Base-by-base conservation (phyloP, 2,797 vertebrate genomes). In the Crenuchus spilurus region DNA sequence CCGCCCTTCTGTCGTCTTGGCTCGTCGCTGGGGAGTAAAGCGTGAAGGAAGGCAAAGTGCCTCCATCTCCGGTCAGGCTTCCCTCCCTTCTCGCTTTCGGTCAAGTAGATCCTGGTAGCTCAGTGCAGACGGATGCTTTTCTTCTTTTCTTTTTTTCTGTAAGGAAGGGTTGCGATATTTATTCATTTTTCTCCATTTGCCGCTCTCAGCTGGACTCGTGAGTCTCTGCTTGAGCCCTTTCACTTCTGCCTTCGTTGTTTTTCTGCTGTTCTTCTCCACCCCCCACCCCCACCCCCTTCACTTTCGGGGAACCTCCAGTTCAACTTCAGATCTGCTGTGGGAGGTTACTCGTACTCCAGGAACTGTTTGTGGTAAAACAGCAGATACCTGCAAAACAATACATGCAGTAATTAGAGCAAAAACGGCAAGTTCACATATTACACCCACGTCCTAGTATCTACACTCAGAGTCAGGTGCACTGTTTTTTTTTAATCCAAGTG, bases 291-390 rank as follows among this genome's bases (percentile, higher is more conserved):
- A 30, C 39, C 48, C 14, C 33, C 85, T 76, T 74, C 72, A 30
- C 33, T 58, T 41, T 72, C 20, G 11, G 20, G 49, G 2, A 46
- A 37, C 28, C 51, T 49, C 63, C 42, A 58, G 31, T 52, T 16
- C 14, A 41, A 35, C 51, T 54, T 37, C 69, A 41, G 37, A 26
- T 30, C 86, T 83, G 82, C 60, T 83, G 71, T 58, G 49, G 76
- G 54, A 83, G 81, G 86, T 89, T 96, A 98, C 81, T 98, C 95
- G 2, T 95, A 95, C 72, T 95, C 94, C 84, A 95, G 91, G 87
- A 95, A 95, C 85, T 95, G 94, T 79, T 95, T 96, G 91, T 96
- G 95, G 87, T 96, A 96, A 89, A 96, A 96, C 86, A 96, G 91
- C 81, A 96, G 90, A 86, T 96, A 96, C 71, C 95, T 96, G 86